These are phyloP conservation scores for Epistrophe eligans DNA, from an alignment of 2,888 invertebrate species.

Conservation along the genomic window DNA sequence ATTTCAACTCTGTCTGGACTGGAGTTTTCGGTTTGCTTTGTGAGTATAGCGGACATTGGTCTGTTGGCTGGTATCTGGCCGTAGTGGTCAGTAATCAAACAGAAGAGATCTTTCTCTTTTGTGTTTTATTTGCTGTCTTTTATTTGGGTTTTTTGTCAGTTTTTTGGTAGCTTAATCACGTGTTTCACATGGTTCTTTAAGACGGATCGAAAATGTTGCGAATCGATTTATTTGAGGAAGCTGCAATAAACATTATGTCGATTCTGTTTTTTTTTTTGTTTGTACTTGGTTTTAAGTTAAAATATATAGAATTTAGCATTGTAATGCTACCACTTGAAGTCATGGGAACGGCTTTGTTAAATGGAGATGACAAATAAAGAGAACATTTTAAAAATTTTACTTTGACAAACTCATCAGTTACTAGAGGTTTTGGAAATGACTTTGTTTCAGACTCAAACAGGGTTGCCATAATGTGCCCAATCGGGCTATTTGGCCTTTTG, in stretches of 20 bases:
- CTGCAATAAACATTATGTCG: conserved; percentile 70
- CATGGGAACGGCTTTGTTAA: conserved; percentile 22
- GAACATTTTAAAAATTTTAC: neutral
- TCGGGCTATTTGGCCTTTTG: too few relatives aligned
- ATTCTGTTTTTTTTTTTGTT: conserved; percentile 29
- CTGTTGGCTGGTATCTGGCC: neutral
- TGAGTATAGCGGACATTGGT: conserved; percentile 42
- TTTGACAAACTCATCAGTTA: neutral
- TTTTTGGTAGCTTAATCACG: conserved; percentile 65
- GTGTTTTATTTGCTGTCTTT: conserved; percentile 26
- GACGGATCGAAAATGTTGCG: conserved; percentile 61
- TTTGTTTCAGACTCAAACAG: too few relatives aligned
- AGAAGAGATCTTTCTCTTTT: conserved; percentile 54
- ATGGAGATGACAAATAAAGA: neutral
- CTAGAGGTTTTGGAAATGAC: neutral
- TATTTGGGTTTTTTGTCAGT: conserved; percentile 26
- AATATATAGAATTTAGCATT: conserved; percentile 18
- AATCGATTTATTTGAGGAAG: conserved; percentile 74
- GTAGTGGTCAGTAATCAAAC: conserved; percentile 61
- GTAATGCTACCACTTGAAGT: neutral
- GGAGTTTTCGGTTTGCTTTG: conserved; percentile 24
- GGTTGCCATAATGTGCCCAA: too few relatives aligned
- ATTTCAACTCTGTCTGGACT: conserved; percentile 13
- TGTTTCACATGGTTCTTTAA: conserved; percentile 51
- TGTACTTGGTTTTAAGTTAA: conserved; percentile 32